Conservation (phyloP, 2,888 invertebrate genomes). For the Epistrophe grossulariae region DNA sequence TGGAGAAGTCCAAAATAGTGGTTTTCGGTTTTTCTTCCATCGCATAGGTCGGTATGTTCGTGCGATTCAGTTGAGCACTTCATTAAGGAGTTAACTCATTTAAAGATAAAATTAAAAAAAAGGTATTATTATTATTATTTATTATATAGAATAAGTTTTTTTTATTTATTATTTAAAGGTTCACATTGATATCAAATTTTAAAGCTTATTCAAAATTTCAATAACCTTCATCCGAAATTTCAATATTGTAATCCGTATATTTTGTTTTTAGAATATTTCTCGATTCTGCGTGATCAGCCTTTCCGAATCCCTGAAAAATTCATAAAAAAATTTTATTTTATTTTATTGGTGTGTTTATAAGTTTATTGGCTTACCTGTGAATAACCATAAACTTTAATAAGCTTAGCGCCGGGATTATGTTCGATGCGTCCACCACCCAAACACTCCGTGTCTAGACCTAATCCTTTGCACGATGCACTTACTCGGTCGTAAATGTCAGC, state of each 20-base stretch:
- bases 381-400: conserved; percentile 95
- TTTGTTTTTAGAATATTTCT: conserved; percentile 90
- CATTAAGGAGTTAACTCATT: too few relatives aligned
- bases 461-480: conserved; percentile 79
- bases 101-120: too few relatives aligned
- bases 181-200: not conserved
- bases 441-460: conserved; percentile 90
- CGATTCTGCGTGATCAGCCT: conserved; percentile 93
- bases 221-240: conserved; percentile 89
- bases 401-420: conserved; percentile 90
- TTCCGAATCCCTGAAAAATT: conserved; percentile 90
- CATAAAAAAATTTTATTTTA: not conserved
- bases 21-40: too few relatives aligned
- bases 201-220: conserved; percentile 58
- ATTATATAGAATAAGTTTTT: too few relatives aligned
- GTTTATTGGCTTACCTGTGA: conserved; percentile 87
- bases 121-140: too few relatives aligned
- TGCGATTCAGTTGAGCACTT: too few relatives aligned
- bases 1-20: too few relatives aligned
- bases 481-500: conserved; percentile 92
- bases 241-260: conserved; percentile 91
- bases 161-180: too few relatives aligned
- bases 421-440: conserved; percentile 96
- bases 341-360: not conserved
- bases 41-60: too few relatives aligned